A percentile compares a stretch with the other conserved stretches of the same genome.
These are phyloP conservation scores for Ceratoteleas bidentatus DNA, from an alignment of 1,140 invertebrate species.

Conservation along the genomic window DNA sequence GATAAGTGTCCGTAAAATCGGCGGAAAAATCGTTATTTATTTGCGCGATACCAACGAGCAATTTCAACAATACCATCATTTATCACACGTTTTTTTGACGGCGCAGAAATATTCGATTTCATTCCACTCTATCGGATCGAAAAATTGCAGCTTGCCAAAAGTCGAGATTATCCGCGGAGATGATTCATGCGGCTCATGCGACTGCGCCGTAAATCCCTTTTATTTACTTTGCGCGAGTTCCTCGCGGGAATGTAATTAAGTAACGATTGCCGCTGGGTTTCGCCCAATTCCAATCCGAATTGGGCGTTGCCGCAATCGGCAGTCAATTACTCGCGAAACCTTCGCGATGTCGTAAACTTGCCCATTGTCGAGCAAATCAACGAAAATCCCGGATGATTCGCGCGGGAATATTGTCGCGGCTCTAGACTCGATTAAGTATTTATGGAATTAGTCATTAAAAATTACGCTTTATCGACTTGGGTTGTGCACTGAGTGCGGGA, in stretches of 20 bases:
- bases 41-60: constrained; percentile 6
- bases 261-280: too few relatives aligned
- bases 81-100: constrained; percentile 46
- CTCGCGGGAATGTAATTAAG: not conserved
- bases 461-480: constrained; percentile 64
- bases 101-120: constrained; percentile 58
- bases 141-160: constrained; percentile 61
- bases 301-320: not conserved
- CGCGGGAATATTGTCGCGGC: constrained; percentile 44
- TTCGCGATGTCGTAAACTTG: constrained; percentile 44
- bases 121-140: constrained; percentile 66
- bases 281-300: not conserved
- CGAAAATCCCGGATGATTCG: constrained; percentile 67
- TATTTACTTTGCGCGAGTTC: not conserved
- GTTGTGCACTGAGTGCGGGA: constrained; percentile 31
- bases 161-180: constrained; percentile 28
- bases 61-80: constrained; percentile 51
- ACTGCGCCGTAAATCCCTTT: constrained; percentile 10
- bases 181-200: constrained; percentile 44
- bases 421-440: constrained; percentile 73
- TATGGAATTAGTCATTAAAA: constrained; percentile 75
- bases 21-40: constrained; percentile 47
- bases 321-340: constrained; percentile 55
- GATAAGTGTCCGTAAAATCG: constrained; percentile 27
- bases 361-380: constrained; percentile 66